phyloP scores from a whole-genome alignment of 2,797 vertebrate species.

The Pantherophis vulpinus region DNA sequence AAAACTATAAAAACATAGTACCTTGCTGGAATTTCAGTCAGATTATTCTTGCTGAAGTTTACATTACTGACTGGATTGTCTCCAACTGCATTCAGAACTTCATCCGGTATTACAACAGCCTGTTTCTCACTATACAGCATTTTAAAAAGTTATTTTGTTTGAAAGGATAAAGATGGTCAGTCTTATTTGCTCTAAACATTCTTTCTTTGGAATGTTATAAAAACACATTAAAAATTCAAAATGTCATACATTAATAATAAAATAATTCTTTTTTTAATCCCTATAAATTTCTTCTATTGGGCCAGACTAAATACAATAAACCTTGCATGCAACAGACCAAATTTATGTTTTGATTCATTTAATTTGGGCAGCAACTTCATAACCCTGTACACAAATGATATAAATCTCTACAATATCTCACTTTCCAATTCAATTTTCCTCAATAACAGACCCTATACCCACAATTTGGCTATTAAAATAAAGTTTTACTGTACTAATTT shows the following conservation, averaged over 20 bases:
- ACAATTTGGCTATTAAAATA: background rate
- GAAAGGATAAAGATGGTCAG: background rate
- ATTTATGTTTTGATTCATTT: background rate
- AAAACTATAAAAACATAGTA: slow-evolving; percentile 54
- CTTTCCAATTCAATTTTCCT: background rate
- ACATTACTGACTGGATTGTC: slow-evolving; percentile 68
- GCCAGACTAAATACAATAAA: background rate
- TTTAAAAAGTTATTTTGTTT: background rate
- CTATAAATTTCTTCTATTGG: background rate
- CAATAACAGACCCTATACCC: background rate
- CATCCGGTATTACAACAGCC: slow-evolving; percentile 77
- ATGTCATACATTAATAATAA: background rate
- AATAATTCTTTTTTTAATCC: background rate
- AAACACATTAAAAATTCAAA: background rate
- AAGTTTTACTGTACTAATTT: background rate
- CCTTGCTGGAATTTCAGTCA: slow-evolving; percentile 83
- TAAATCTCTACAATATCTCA: background rate
- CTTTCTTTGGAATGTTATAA: background rate
- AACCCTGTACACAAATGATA: background rate
- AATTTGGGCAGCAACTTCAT: background rate
- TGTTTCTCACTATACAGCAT: slow-evolving; percentile 80
- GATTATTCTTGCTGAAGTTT: slow-evolving; percentile 93
- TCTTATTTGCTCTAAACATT: background rate
- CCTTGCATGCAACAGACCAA: background rate
- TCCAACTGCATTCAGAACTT: slow-evolving; percentile 79